Base-by-base conservation (phyloP, 2,888 invertebrate species). In the Nudaria mundana region DNA sequence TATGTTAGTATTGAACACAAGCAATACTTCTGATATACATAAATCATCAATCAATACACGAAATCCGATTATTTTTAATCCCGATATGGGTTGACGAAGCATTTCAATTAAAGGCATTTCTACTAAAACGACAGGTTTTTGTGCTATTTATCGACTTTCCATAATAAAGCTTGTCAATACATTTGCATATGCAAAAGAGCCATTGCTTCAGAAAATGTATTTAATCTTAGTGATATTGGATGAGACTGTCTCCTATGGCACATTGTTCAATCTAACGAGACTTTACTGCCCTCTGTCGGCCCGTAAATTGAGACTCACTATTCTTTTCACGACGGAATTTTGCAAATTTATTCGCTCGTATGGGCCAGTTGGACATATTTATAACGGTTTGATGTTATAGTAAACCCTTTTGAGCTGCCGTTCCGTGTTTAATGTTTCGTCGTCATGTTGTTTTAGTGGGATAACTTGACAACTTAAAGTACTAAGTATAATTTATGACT, bases 231-330 rank as follows among this genome's bases (percentile, higher is more conserved):
- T 64, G 63, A 67, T 63, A 65, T 48, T 44, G 52, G 55, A 61
- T 74, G 73, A 71, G 69, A 67, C 47, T 59, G 71, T 66, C 80
- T 76, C 76, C 65, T 70, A 77, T 70, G 76, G 75, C 73, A 74
- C 78, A 78, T 84, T 76, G 81, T 73, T 85, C 83, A 85, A 71
- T 58, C 66, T 85, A 87, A 86, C 83, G 81, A 86, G 82, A 69
- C 72, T 81, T 85, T 84, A 85, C 79, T 69, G 78, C 69, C 71
- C 84, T 77, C 81, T 69, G 59, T 58, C 56, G 72, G 70, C 72
- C 78, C 78, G 78, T 86, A 86, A 86, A 85, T 87, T 79, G 73
- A 68, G 73, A 63, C 74, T 63, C 77, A 79, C 85, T 81, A 84
- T 86, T 83, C 85, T 82, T 84, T 80, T 67, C 73, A 75, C 78